Base-by-base conservation (phyloP, 2,113 vertebrate species). In the Ochotona curzoniae region DNA sequence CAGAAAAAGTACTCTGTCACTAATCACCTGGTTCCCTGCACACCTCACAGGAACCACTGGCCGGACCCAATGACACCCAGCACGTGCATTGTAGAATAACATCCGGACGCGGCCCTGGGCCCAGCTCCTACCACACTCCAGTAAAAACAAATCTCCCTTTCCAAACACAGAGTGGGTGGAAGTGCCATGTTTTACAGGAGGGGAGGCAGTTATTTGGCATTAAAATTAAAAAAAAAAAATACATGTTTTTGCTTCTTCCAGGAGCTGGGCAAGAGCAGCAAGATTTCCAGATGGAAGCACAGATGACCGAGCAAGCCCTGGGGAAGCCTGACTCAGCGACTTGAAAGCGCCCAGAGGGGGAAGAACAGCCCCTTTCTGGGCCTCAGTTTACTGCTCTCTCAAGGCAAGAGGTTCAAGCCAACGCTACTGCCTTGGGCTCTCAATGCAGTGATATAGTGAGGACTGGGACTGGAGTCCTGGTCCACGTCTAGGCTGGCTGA, bases 181-280 rank as follows among this genome's bases (percentile, higher is more conserved):
- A 95, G 90, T 94, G 91, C 91, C 95, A 83, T 95, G 96, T 94
- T 96, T 96, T 96, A 96, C 83, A 96, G 91, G 87, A 90, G 91
- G 89, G 87, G 81, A 93, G 74, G 81, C 96, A 96, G 93, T 94
- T 93, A 93, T 87, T 94, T 95, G 95, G 94, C 96, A 95, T 95
- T 91, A 94, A 96, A 96, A 96, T 96, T 75, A 96, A 44, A 44
- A 44, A 44, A 44, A 44, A 44, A 13, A 18, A 12, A 57, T 94
- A 91, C 70, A 74, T 51, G 38, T 74, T 78, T 93, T 91, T 91
- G 93, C 93, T 95, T 93, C 91, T 91, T 81, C 26, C 9, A 67
- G 87, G 76, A 93, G 71, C 75, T 84, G 73, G 67, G 83, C 91
- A 93, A 93, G 66, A 64, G 89, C 57, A 73, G 81, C 47, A 76